Base-by-base conservation (phyloP, 1,140 invertebrate species). In the Cotesia glomerata region DNA sequence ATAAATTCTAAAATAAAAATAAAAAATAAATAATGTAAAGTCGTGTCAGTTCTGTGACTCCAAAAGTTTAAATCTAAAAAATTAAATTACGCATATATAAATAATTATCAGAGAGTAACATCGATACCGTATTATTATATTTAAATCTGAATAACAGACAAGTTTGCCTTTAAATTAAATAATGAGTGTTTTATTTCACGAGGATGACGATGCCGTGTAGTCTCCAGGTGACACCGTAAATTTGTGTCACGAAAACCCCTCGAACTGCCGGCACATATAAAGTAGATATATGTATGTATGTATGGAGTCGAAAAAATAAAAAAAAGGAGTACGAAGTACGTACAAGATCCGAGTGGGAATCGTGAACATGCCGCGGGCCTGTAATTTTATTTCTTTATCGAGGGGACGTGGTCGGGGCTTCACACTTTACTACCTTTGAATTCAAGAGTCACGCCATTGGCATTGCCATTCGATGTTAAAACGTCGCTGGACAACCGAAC, bases 161-260 rank as follows among this genome's bases (percentile, higher is more conserved):
- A 45, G 39, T 7, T 45, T 5, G 39, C 39, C 11, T 45, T 45
- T 45, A 45, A 45, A 45, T 51, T 51, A 34, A 9, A 54, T 39
- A 18, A 56, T 35, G 18, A 71, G 70, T 58, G 16, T 74, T 72
- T 74, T 67, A 73, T 72, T 78, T 78, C 73, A 75, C 76, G 64
- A 74, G 67, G 32, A 73, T 77, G 64, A 74, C 69, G 32, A 73
- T 76, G 49, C 70, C 77, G 77, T 77, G 77, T 72, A 16, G 18
- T 59, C 72, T 36, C 26, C 56, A 52, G 66, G 65, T 77, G 73
- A 78, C 77, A 79, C 39, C 51, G 66, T 61, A 75, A 77, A 75
- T 58, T 74, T 72, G 39, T 70, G 66, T 64, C 63, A 76, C 72
- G 75, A 77, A 76, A 77, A 59, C 56, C 68, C 66, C 34, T 56